Conservation (phyloP, 1,140 invertebrate genomes). For the Philopotamus ludificatus region DNA sequence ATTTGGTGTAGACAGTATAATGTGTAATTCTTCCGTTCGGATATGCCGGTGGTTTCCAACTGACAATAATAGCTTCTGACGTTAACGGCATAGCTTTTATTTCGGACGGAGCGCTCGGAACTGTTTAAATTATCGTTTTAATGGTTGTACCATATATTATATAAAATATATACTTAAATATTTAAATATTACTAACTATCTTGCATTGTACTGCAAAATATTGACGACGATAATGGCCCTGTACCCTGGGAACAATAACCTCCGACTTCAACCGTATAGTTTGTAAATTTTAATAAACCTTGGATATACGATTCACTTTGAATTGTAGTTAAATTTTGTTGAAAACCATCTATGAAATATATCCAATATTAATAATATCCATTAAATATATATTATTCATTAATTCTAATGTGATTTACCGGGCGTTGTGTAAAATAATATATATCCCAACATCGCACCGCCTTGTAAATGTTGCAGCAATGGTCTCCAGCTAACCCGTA, state of each 20-base stretch:
- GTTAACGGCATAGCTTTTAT: conserved; percentile 80
- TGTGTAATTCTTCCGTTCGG: conserved; percentile 78
- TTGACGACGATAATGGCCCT: conserved; percentile 71
- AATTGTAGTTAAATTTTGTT: conserved; percentile 50
- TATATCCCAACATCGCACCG: conserved; percentile 77
- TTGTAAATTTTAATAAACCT: conserved; percentile 70
- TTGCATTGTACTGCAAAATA: conserved; percentile 79
- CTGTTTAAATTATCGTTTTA: conserved; percentile 56
- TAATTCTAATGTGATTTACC: no score
- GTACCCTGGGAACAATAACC: conserved; percentile 83
- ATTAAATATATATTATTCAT: conserved; percentile 1
- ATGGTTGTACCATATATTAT: no score
- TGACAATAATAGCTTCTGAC: conserved; percentile 74
- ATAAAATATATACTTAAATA: no score
- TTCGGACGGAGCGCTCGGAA: conserved; percentile 76
- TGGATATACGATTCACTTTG: conserved; percentile 72
- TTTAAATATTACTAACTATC: conserved; percentile 59
- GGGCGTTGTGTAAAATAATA: conserved; percentile 57
- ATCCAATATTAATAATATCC: no score
- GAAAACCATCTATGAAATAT: conserved; percentile 47
- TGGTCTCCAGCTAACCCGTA: conserved; percentile 78
- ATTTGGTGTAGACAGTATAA: conserved; percentile 74
- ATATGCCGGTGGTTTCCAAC: conserved; percentile 78
- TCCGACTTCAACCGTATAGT: conserved; percentile 81
- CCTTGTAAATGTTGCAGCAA: conserved; percentile 68